Conservation (phyloP, 2,888 invertebrate species). For the Eurytoma californica region DNA sequence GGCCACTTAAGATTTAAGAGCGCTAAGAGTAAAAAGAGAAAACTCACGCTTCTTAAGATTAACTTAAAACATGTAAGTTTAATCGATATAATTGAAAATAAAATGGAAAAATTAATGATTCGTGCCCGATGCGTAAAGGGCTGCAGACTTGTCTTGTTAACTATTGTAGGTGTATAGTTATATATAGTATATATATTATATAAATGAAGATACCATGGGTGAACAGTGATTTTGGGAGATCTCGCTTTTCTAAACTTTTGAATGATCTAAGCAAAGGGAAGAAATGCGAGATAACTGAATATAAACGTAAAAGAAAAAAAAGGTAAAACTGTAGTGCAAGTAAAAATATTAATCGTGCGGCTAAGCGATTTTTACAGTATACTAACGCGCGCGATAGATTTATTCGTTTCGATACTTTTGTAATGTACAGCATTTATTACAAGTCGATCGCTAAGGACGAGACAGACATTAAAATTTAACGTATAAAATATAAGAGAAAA, state of each 20-base stretch:
- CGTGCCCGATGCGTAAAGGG: slow-evolving; percentile 63
- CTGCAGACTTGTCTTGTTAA: slow-evolving; percentile 72
- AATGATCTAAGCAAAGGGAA: slow-evolving; percentile 5
- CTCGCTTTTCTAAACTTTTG: slow-evolving; percentile 47
- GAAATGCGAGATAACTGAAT: too few relatives aligned
- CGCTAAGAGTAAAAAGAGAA: slow-evolving; percentile 29
- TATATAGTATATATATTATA: slow-evolving; percentile 58
- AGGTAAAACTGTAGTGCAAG: slow-evolving; percentile 2
- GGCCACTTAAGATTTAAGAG: slow-evolving; percentile 48
- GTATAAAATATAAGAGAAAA: neutral
- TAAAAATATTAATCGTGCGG: slow-evolving; percentile 10
- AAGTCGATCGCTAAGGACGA: slow-evolving; percentile 5
- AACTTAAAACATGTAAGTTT: slow-evolving; percentile 67
- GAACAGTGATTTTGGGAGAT: slow-evolving; percentile 67
- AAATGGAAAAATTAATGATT: slow-evolving; percentile 58
- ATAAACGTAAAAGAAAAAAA: too few relatives aligned
- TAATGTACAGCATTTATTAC: slow-evolving; percentile 45
- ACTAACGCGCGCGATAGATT: slow-evolving; percentile 14
- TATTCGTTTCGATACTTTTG: slow-evolving; percentile 47
- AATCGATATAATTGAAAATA: slow-evolving; percentile 61
- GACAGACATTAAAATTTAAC: slow-evolving; percentile 5
- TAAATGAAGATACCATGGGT: slow-evolving; percentile 63
- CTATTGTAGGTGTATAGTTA: slow-evolving; percentile 72
- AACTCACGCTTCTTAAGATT: slow-evolving; percentile 63
- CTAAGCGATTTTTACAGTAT: slow-evolving; percentile 39